phyloP scores from a whole-genome alignment of 2,888 invertebrate genomes.

The Bugulina stolonifera region DNA sequence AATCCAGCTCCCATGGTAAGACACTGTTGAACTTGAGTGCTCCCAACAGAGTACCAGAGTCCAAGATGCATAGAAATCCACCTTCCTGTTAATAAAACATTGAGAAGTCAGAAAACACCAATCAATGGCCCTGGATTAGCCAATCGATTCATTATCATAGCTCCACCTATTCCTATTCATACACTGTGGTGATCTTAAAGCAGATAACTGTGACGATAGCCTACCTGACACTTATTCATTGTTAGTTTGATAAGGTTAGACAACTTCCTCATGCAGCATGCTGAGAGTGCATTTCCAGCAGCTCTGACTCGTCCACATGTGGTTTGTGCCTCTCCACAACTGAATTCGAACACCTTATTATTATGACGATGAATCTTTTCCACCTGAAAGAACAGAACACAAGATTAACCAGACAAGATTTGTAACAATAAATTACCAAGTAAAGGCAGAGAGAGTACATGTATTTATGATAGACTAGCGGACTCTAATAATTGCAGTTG shows the following conservation, averaged over 20 bases:
- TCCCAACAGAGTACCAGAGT: neutral
- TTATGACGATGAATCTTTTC: slow-evolving; percentile 27
- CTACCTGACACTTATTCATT: neutral
- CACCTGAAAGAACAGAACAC: slow-evolving; percentile 32
- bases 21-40: slow-evolving; percentile 30
- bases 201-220: no score
- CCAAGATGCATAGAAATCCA: no score
- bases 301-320: neutral
- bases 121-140: no score
- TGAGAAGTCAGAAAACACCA: no score
- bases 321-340: neutral
- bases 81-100: no score
- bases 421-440: no score
- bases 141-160: no score
- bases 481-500: no score
- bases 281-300: neutral
- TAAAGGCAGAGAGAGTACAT: no score
- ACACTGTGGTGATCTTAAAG: no score
- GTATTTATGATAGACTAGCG: no score
- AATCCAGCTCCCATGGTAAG: slow-evolving; percentile 48
- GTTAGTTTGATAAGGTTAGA: neutral
- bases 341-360: neutral
- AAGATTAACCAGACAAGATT: slow-evolving; percentile 31
- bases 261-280: neutral
- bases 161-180: no score